Conservation (phyloP, 2,797 vertebrate species). For the Gila robusta region DNA sequence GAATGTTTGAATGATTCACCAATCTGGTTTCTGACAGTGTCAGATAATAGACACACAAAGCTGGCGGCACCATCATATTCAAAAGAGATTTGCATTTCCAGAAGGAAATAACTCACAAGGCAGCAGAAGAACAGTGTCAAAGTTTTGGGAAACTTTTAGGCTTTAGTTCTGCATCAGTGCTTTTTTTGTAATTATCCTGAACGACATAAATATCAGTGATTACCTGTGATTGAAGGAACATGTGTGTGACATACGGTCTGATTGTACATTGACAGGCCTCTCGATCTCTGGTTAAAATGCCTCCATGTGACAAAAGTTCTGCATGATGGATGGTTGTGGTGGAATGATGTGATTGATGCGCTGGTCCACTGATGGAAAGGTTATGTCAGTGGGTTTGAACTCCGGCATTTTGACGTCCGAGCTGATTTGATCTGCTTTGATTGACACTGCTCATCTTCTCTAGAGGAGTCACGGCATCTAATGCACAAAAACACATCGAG, state of each 20-base stretch:
- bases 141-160: constrained; percentile 1
- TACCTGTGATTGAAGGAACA: neutral
- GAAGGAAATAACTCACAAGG: neutral
- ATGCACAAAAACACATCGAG: neutral
- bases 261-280: neutral
- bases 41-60: constrained; percentile 29
- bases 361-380: constrained; percentile 24
- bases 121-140: neutral
- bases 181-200: neutral
- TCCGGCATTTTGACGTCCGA: constrained; percentile 25
- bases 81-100: constrained; percentile 4
- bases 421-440: constrained; percentile 40
- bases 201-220: neutral
- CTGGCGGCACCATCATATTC: constrained; percentile 8
- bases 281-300: constrained; percentile 13
- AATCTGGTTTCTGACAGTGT: constrained; percentile 13
- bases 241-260: neutral
- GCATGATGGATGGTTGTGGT: constrained; percentile 44
- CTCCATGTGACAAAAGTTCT: constrained; percentile 25
- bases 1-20: constrained; percentile 33
- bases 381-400: constrained; percentile 40
- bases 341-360: constrained; percentile 51
- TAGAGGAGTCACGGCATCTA: neutral
- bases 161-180: neutral
- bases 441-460: constrained; percentile 36